Conservation (phyloP, 2,888 invertebrate species). For the Troides aeacus region DNA sequence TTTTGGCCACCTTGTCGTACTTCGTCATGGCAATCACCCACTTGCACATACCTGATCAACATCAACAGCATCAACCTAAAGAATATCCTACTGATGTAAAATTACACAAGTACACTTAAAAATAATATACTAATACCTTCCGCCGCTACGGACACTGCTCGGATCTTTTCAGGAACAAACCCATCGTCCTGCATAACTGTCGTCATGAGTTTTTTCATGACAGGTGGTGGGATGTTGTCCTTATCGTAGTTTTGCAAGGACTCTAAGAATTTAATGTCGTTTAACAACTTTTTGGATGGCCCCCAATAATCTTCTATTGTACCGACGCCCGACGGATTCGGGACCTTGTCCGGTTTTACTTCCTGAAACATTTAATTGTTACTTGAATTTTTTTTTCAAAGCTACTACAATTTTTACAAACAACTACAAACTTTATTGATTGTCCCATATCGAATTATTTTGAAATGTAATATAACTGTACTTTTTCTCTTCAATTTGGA, state of each 20-base stretch:
- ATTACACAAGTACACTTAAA: too few relatives aligned
- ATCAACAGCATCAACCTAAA: background rate
- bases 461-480: too few relatives aligned
- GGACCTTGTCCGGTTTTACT: slow-evolving; percentile 92
- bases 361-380: slow-evolving; percentile 72
- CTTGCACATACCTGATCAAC: slow-evolving; percentile 85
- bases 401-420: background rate
- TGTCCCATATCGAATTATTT: too few relatives aligned
- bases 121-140: slow-evolving; percentile 80
- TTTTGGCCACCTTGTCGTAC: slow-evolving; percentile 95
- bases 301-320: slow-evolving; percentile 96
- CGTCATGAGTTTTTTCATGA: slow-evolving; percentile 91
- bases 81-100: too few relatives aligned
- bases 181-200: slow-evolving; percentile 90
- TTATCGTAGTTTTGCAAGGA: slow-evolving; percentile 93
- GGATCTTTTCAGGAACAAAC: slow-evolving; percentile 95
- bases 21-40: slow-evolving; percentile 98
- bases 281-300: slow-evolving; percentile 91
- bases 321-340: slow-evolving; percentile 90
- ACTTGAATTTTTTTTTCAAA: background rate
- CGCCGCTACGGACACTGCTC: slow-evolving; percentile 91
- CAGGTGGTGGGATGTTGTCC: slow-evolving; percentile 91
- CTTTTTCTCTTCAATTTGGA: too few relatives aligned
- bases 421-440: too few relatives aligned
- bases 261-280: slow-evolving; percentile 95